A percentile compares a stretch with the other conserved stretches of the same genome.
These are phyloP conservation scores for Burhinus oedicnemus DNA, from an alignment of 2,113 vertebrate species.

Conservation along the genomic window DNA sequence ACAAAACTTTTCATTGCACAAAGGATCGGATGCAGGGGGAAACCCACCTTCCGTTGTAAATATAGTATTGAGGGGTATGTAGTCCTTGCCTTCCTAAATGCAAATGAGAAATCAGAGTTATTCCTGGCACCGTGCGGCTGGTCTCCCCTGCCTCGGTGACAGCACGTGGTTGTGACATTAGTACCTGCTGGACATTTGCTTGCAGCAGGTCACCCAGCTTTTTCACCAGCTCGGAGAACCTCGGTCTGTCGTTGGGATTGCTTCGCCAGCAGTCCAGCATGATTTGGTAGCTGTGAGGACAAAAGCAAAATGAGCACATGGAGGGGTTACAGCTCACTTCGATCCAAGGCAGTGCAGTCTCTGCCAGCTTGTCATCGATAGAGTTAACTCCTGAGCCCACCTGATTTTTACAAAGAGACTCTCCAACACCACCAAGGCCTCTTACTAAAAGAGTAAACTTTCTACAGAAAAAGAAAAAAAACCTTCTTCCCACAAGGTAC, in stretches of 20 bases:
- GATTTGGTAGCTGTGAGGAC: conserved; percentile 84
- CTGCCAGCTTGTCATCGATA: not conserved
- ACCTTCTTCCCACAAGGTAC: not conserved
- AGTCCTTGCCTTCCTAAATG: conserved; percentile 85
- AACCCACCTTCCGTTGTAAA: conserved; percentile 61
- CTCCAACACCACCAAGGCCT: not conserved
- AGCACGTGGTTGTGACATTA: fast-evolving
- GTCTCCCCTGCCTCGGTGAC: fast-evolving
- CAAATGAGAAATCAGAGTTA: not conserved
- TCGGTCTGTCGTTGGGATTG: conserved; percentile 83
- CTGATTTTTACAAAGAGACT: not conserved
- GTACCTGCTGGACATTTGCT: conserved; percentile 87
- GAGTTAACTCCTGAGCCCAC: not conserved
- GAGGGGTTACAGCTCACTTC: not conserved
- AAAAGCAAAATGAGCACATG: not conserved
- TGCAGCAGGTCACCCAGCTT: conserved; percentile 90
- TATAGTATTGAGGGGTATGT: conserved; percentile 80
- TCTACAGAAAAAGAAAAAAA: not conserved
- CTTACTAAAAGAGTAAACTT: not conserved
- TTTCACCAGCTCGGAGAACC: conserved; percentile 86
- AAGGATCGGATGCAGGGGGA: conserved; percentile 33
- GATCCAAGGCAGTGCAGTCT: fast-evolving
- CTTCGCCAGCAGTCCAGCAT: conserved; percentile 93
- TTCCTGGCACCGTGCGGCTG: fast-evolving
- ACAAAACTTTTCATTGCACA: conserved; percentile 51